phyloP scores from a whole-genome alignment of 2,888 invertebrate species.

The Thereva nobilitata region DNA sequence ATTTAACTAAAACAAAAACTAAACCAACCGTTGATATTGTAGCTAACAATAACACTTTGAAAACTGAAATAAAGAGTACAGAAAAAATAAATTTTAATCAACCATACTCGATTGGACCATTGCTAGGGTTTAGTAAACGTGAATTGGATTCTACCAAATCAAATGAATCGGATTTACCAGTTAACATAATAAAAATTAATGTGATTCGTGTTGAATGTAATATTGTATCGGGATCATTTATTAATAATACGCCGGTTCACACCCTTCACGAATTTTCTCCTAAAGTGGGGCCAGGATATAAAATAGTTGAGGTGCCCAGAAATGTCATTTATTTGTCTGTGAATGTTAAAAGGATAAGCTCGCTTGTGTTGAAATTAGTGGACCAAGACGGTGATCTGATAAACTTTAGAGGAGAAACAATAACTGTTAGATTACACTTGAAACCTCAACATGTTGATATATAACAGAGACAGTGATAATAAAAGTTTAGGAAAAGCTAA shows the following conservation, averaged over 20 bases:
- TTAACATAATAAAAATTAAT: too few relatives aligned
- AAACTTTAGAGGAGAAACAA: too few relatives aligned
- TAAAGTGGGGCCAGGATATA: slow-evolving; percentile 49
- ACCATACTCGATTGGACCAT: too few relatives aligned
- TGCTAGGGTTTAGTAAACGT: too few relatives aligned
- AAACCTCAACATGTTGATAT: slow-evolving; percentile 12
- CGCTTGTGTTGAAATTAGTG: slow-evolving; percentile 48
- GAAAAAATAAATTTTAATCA: too few relatives aligned
- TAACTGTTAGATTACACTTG: too few relatives aligned
- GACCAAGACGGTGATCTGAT: too few relatives aligned
- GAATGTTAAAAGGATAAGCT: slow-evolving; percentile 44
- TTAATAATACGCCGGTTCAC: slow-evolving; percentile 45
- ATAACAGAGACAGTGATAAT: slow-evolving; percentile 6
- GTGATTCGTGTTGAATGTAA: too few relatives aligned
- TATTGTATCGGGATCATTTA: slow-evolving; percentile 23
- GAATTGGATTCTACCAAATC: too few relatives aligned
- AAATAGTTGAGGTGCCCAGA: slow-evolving; percentile 49
- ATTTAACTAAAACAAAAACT: slow-evolving; percentile 4
- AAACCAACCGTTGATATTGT: slow-evolving; percentile 7
- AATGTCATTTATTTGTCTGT: slow-evolving; percentile 50
- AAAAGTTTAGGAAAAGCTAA: background rate
- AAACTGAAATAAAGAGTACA: too few relatives aligned
- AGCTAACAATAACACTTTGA: too few relatives aligned
- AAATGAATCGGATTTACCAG: too few relatives aligned
- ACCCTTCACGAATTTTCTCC: slow-evolving; percentile 50